Base-by-base conservation (phyloP, 2,888 invertebrate genomes). In the Endomychus coccineus region DNA sequence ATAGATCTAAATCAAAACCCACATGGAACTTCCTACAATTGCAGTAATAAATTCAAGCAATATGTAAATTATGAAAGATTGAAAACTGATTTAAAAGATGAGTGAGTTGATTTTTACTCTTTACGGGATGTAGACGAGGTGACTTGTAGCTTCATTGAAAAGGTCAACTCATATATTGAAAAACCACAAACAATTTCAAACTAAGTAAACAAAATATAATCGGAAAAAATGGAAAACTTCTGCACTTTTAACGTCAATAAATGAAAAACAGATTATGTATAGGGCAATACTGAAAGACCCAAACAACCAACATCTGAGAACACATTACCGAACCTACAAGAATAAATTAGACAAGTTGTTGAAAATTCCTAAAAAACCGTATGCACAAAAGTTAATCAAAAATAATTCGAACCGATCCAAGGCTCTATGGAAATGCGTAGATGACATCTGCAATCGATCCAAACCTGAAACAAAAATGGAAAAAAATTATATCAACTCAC, bases 381-480 rank as follows among this genome's bases (percentile, higher is more conserved):
- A n/a, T n/a, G n/a, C n/a, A n/a, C n/a, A n/a, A n/a, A n/a, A n/a
- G n/a, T n/a, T n/a, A n/a, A 24, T 28, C 15, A 28, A 16, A 16
- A 16, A 28, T 2, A 28, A 28, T n/a, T 10, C 16, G 2, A 28
- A 28, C 28, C 28, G 16, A 16, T 28, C 15, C n/a, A 28, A 7
- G 28, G 28, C 28, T 15, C 28, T 28, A 2, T 28, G 28, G 28
- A 16, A 10, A 1, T 15, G 28, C 11, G 28, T 28, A 4, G 12
- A 27, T 12, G 3, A 11, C 5, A 28, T 28, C 7, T 28, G 28
- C 16, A 16, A 28, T 15, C 4, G 16, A 9, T 14, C 28, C 16
- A 28, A 4, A n/a, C 28, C 16, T 28, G 16, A 28, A 28, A 28
- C 28, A 28, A 28, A 28, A 15, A 28, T 28, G 2, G 16, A 28